These are phyloP conservation scores for Pedionomus torquatus DNA, from an alignment of 2,113 vertebrate species.

Conservation along the genomic window DNA sequence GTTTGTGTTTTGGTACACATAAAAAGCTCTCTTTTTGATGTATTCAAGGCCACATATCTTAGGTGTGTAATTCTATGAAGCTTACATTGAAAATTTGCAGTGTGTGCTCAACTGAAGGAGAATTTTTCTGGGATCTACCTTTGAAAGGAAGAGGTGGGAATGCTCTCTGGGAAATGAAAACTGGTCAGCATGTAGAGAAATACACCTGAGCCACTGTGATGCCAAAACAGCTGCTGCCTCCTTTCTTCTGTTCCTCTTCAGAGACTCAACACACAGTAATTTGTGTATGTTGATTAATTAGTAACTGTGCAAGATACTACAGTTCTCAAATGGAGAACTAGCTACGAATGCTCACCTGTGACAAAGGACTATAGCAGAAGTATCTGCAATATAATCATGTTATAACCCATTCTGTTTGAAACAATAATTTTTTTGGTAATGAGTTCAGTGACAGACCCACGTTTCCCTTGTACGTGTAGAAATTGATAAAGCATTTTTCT, in stretches of 20 bases:
- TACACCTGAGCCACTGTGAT: not conserved
- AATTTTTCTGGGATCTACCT: not conserved
- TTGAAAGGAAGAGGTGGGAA: not conserved
- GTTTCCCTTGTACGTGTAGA: not conserved
- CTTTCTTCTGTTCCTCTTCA: not conserved
- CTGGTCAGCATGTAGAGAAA: not conserved
- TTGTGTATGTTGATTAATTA: not conserved
- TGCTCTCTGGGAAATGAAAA: not conserved
- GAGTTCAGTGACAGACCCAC: not conserved
- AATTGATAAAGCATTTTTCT: not conserved
- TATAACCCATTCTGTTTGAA: not conserved
- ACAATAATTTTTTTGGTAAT: not conserved
- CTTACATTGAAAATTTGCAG: not conserved
- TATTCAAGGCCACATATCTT: not conserved
- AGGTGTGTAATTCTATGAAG: not conserved
- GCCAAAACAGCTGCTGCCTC: not conserved
- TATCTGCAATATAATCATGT: not conserved
- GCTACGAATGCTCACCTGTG: not conserved
- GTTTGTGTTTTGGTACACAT: not conserved
- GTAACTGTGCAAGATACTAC: not conserved
- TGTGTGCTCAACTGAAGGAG: not conserved
- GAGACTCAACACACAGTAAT: not conserved
- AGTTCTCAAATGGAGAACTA: not conserved
- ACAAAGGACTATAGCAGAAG: not conserved
- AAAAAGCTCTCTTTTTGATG: not conserved